Conservation (phyloP, 2,113 vertebrate species). For the Lampris incognitus region DNA sequence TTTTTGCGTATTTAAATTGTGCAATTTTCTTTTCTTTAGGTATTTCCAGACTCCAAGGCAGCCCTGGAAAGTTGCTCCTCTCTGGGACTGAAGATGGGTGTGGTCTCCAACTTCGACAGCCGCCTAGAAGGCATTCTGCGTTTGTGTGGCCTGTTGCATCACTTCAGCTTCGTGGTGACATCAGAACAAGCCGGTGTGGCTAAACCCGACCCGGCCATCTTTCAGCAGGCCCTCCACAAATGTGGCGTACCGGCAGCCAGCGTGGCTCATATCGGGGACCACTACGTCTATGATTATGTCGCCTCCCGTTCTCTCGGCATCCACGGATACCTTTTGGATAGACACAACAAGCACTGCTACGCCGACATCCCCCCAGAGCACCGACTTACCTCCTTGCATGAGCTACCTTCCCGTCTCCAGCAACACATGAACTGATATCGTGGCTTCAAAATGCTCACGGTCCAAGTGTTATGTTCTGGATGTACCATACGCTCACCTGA, state of each 20-base stretch:
- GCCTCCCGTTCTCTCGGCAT: slow-evolving; percentile 86
- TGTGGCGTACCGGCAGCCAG: slow-evolving; percentile 66
- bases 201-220: slow-evolving; percentile 88
- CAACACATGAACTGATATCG: slow-evolving; percentile 44
- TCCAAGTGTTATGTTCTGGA: too few species aligned
- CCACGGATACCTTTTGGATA: slow-evolving; percentile 84
- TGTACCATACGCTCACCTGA: too few species aligned
- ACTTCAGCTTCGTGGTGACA: slow-evolving; percentile 91
- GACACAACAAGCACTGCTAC: slow-evolving; percentile 35
- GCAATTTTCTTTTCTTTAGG: slow-evolving; percentile 56
- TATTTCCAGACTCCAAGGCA: slow-evolving; percentile 83
- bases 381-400: slow-evolving; percentile 72
- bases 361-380: slow-evolving; percentile 70
- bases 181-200: slow-evolving; percentile 86
- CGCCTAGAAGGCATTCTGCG: slow-evolving; percentile 85
- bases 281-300: slow-evolving; percentile 87
- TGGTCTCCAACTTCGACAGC: slow-evolving; percentile 93
- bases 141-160: slow-evolving; percentile 79
- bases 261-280: slow-evolving; percentile 89
- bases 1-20: background rate
- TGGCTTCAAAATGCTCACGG: slow-evolving; percentile 1
- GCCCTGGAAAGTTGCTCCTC: slow-evolving; percentile 81
- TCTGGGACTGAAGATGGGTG: slow-evolving; percentile 84
- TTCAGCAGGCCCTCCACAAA: slow-evolving; percentile 82
- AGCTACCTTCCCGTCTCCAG: slow-evolving; percentile 73